phyloP scores from a whole-genome alignment of 1,140 invertebrate species.

The Parasteatoda tepidariorum region DNA sequence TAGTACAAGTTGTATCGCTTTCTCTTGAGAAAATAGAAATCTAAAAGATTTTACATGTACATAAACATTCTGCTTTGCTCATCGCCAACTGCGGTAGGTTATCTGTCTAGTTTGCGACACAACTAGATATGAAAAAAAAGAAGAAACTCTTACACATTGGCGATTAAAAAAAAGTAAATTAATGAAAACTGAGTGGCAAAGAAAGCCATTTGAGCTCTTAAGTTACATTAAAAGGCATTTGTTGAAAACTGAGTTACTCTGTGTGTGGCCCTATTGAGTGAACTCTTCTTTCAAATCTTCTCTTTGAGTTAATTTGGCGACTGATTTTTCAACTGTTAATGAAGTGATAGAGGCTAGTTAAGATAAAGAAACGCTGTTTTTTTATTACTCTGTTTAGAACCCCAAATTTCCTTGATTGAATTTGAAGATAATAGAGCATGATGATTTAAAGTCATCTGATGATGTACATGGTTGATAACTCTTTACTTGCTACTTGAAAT shows the following conservation, averaged over 20 bases:
- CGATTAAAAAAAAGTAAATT: not conserved
- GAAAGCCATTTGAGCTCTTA: conserved; percentile 24
- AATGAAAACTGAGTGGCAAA: not conserved
- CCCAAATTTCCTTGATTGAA: not conserved
- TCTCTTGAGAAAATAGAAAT: not conserved
- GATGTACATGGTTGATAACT: conserved; percentile 29
- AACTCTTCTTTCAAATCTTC: conserved; percentile 31
- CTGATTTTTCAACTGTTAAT: conserved; percentile 43
- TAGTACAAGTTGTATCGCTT: not conserved
- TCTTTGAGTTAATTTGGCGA: conserved; percentile 16
- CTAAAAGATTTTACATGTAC: not conserved
- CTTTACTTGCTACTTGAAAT: conserved; percentile 3
- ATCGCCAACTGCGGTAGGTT: conserved; percentile 48
- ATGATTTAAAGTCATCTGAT: conserved; percentile 19
- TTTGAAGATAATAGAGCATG: not conserved
- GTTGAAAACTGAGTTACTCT: conserved; percentile 26
- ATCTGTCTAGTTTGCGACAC: conserved; percentile 14
- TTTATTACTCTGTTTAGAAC: not conserved
- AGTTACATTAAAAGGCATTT: conserved; percentile 49
- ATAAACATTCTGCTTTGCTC: not conserved
- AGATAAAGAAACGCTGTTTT: not conserved
- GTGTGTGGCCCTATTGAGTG: conserved; percentile 13
- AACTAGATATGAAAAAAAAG: conserved; percentile 3
- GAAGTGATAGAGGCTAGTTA: not conserved
- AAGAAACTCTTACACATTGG: not conserved